Base-by-base conservation (phyloP, 2,888 invertebrate species). In the Omphaloscelis lunosa region DNA sequence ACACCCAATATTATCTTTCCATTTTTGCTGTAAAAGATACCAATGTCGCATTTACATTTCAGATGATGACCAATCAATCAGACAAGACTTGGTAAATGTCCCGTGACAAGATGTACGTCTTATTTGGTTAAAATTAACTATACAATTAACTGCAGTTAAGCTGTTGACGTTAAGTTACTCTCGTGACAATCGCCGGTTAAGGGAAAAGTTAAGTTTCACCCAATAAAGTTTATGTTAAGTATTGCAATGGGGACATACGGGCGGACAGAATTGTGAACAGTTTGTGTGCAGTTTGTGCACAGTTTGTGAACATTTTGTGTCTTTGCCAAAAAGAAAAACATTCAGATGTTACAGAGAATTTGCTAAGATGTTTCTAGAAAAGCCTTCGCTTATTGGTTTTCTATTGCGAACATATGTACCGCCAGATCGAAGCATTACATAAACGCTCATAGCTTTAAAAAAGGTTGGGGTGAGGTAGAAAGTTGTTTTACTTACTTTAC, bases 131-230 rank as follows among this genome's bases (percentile, higher is more conserved):
- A 85, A 80, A 79, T 87, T 82, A 86, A 87, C 82, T 61, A 45
- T 74, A 69, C 77, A 82, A 84, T 88, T 86, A 86, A 82, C 80
- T 74, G 78, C 67, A 83, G 79, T 79, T 80, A 82, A 82, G 83
- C 83, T 84, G 80, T 85, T 80, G 67, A 72, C 75, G 75, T 79
- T 72, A 77, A 82, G 79, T 85, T 80, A 86, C 77, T 78, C 63
- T 80, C 85, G 84, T 88, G 86, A 84, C 86, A 86, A 85, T 80
- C 75, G 80, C 83, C 82, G 71, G 66, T 89, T 83, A 83, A 79
- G 80, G 84, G 83, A 84, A 87, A 88, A 88, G 70, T 86, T 82
- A 79, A 83, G 83, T 88, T 88, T 89, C 83, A 85, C 82, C 77
- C 76, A 82, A 85, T 86, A 86, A 89, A 83, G 78, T 84, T 84